Base-by-base conservation (phyloP, 2,888 invertebrate species). In the Hyposoter didymator region DNA sequence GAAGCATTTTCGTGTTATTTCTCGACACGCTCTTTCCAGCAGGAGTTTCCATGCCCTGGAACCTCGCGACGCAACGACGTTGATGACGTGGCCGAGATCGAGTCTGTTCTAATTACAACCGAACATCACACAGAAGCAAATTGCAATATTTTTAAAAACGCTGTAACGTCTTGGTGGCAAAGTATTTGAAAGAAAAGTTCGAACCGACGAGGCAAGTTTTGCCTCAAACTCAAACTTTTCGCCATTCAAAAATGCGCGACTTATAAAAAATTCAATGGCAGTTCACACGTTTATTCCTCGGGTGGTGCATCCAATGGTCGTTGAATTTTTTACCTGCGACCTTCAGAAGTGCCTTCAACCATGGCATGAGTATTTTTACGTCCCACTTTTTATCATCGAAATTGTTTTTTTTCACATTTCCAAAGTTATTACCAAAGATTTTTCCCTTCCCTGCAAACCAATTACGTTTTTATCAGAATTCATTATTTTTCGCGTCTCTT, bases 41-140 rank as follows among this genome's bases (percentile, higher is more conserved):
- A 22, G 5, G 45, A 45, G 17, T 43, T 69, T 69, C 10, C 28
- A 47, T 45, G 28, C 45, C 14, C 17, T 69, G 19, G 28, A 28
- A 28, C 28, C 3, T 14, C 10, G n/a, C 28, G 59, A 28, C 14
- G 14, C 1, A 4, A 28, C 22, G 59, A 14, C 59, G 14, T 28
- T 59, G 14, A 59, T 28, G 28, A 59, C 59, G 59, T 59, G 59
- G 14, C 28, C 59, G 14, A 59, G 28, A 59, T 59, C 59, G n/a
- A 22, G 59, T 14, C 8, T 59, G 28, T 59, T 59, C 14, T 28
- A 59, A 59, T 28, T 59, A 28, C 14, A 59, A 59, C 14, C 59
- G 14, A 28, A 28, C 28, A 59, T 8, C 10, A 55, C 22, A 28
- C n/a, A 1, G 14, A 7, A 28, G n/a, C n/a, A 55, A 22, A 22